Conservation (phyloP, 2,113 vertebrate genomes). For the Cepphus grylle region DNA sequence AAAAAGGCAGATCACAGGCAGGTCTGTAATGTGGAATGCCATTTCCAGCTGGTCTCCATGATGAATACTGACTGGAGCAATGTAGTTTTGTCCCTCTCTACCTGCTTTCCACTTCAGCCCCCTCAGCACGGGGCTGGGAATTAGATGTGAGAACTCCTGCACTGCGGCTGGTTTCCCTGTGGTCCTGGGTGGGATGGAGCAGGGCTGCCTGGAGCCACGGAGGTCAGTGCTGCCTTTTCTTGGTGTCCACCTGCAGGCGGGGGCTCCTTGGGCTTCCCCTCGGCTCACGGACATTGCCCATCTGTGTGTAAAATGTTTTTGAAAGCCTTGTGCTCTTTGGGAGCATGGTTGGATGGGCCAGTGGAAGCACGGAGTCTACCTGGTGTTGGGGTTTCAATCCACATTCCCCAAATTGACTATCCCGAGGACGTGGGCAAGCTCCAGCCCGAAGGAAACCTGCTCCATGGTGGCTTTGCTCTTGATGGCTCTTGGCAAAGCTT, state of each 20-base stretch:
- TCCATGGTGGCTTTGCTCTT: accelerated
- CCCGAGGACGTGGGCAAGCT: accelerated
- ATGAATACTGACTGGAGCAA: accelerated
- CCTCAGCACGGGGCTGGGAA: not conserved
- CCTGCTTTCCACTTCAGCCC: not conserved
- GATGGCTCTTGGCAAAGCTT: not conserved
- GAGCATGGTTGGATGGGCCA: not conserved
- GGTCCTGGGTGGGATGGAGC: not conserved
- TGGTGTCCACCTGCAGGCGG: not conserved
- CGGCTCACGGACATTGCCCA: not conserved
- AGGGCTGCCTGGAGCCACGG: not conserved
- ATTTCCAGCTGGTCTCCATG: not conserved
- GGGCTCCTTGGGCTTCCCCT: not conserved
- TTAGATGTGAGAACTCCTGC: accelerated
- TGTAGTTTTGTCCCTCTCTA: not conserved
- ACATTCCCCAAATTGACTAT: accelerated
- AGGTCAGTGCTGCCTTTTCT: not conserved
- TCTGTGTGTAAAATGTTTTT: accelerated
- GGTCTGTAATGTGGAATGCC: not conserved
- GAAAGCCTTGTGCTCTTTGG: not conserved
- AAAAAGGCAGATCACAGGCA: not conserved
- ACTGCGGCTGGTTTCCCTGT: accelerated
- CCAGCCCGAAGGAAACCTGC: accelerated
- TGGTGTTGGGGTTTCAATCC: accelerated
- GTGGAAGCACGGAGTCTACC: accelerated